Evolutionary conservation across 1,140 invertebrate species (phyloP).

Genomic region (Lepidurus apus): DNA sequence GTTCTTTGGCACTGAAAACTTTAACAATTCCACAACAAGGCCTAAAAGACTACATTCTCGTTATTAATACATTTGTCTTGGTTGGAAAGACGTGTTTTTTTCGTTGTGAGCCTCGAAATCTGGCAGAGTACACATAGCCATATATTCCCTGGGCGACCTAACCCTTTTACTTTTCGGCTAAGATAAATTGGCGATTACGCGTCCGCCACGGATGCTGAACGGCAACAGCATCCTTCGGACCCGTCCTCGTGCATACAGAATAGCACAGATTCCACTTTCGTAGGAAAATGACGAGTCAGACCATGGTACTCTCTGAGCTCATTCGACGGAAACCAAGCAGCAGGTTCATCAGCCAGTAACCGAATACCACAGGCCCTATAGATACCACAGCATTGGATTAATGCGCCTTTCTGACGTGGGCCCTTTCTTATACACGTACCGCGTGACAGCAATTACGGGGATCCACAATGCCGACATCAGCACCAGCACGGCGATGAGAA

Average conservation of each 20-base stretch:
- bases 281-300: conserved; percentile 68
- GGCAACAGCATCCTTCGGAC: conserved; percentile 72
- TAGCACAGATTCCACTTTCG: conserved; percentile 66
- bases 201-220: conserved; percentile 59
- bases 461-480: conserved; percentile 81
- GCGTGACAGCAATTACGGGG: conserved; percentile 70
- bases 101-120: no score
- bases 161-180: neutral
- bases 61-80: no score
- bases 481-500: conserved; percentile 68
- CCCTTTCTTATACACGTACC: conserved; percentile 49
- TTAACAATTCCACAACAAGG: no score
- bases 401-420: neutral
- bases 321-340: conserved; percentile 83
- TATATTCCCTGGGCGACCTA: neutral
- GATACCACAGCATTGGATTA: conserved; percentile 33
- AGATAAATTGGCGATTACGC: conserved; percentile 37
- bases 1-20: no score
- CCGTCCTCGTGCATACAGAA: conserved; percentile 80
- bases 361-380: conserved; percentile 65
- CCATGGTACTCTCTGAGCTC: conserved; percentile 83
- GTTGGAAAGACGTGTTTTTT: no score
- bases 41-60: no score
- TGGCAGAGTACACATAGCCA: no score
- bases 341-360: conserved; percentile 80